phyloP scores from a whole-genome alignment of 2,888 invertebrate species.

The Scaptomyza cyrtandrae region DNA sequence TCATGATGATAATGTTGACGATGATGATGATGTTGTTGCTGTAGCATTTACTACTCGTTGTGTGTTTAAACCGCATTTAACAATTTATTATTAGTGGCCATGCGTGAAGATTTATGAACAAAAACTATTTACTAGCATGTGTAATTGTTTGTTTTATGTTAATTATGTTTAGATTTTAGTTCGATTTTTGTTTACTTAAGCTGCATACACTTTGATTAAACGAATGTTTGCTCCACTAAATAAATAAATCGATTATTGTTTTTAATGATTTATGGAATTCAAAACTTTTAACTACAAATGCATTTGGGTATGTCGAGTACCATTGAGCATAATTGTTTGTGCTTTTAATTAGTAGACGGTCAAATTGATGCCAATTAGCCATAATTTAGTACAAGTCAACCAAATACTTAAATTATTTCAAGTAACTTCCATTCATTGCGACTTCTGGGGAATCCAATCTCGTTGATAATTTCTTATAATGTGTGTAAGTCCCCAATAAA shows the following conservation, averaged over 20 bases:
- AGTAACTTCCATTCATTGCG: slow-evolving; percentile 2
- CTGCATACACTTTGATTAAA: slow-evolving; percentile 1
- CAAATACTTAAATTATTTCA: slow-evolving; percentile 7
- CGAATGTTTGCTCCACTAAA: slow-evolving; percentile 41
- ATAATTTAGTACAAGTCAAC: slow-evolving; percentile 6
- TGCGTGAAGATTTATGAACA: slow-evolving; percentile 60
- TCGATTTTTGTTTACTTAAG: slow-evolving; percentile 44
- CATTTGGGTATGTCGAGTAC: not conserved
- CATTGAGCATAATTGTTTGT: not conserved
- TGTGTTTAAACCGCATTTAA: slow-evolving; percentile 23
- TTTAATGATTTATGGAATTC: slow-evolving; percentile 50
- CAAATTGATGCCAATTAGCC: slow-evolving; percentile 5
- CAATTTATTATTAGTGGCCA: slow-evolving; percentile 36
- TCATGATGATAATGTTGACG: not conserved
- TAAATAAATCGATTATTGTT: slow-evolving; percentile 52
- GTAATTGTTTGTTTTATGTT: slow-evolving; percentile 61
- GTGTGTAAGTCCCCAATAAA: slow-evolving; percentile 22
- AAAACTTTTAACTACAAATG: not conserved
- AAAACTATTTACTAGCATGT: slow-evolving; percentile 48
- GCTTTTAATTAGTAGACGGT: not conserved
- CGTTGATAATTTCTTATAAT: slow-evolving; percentile 23
- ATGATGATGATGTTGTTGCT: slow-evolving; percentile 2
- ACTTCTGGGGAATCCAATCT: slow-evolving; percentile 23
- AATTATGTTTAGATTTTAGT: slow-evolving; percentile 56
- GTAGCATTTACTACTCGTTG: not conserved